Evolutionary conservation across 1,140 invertebrate genomes (phyloP), one percentile per base, ranked within the genome.

Genomic region (Drosophila guanche): DNA sequence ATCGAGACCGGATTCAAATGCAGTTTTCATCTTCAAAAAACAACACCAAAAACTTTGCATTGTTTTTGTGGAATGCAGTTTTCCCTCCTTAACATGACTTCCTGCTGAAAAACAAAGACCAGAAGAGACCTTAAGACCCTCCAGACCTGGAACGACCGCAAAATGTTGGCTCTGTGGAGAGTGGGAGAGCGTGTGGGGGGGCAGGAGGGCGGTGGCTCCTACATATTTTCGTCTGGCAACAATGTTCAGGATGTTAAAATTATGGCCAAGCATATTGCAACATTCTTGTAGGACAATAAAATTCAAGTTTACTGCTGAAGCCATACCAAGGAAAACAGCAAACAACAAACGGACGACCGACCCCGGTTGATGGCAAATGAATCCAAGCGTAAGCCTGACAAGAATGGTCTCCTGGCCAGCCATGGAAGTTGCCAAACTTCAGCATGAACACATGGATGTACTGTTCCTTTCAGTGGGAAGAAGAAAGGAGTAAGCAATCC

Each of bases 231-330:
- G 48, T 63, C 52, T 76, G 79, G 79, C 79, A 83, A 81, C 79
- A 81, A 83, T 78, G 79, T 83, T 62, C 61, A 79, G 48, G 70
- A 62, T 71, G 60, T 72, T 69, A 61, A 88, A 88, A 88, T 79
- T 88, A 88, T 83, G 71, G 71, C 78, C 75, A 79, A 88, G 79
- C 83, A 88, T 88, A 88, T 88, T 88, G 83, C 83, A 88, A 88
- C 83, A 88, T 88, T 88, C 83, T 88, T 88, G 83, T 88, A 61
- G 76, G 65, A 83, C 72, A 88, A 88, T 88, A 88, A 88, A 88
- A 88, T 72, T 79, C 67, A 81, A 88, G 83, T 85, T 86, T 86
- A 86, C 73, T 77, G 67, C 76, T 75, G 69, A 71, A 70, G 66
- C 59, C 62, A 62, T 54, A 23, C 62, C 14, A 45, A 42, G 33